Evolutionary conservation across 2,888 invertebrate genomes (phyloP), one percentile per base, ranked within the genome.

Genomic region (Trissoscelio sp.): DNA sequence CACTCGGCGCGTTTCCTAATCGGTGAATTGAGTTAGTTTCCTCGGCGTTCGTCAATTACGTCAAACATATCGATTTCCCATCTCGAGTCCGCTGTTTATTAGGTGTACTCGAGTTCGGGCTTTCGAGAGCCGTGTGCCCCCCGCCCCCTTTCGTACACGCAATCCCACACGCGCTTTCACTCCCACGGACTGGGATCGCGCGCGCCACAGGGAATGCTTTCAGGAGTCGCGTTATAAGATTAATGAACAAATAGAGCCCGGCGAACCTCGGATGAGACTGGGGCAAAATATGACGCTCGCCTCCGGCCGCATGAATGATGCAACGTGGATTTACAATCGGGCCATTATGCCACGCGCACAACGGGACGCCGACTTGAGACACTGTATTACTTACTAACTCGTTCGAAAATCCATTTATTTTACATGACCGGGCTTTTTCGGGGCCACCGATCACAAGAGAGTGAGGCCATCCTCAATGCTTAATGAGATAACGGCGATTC

Each of bases 191-290:
- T 60, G 16, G 53, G 24, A 58, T 57, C 48, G 14, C 48, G 57
- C 62, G 79, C 78, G 67, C 82, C 80, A 66, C 77, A 67, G 83
- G 77, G 83, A 73, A 64, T 28, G 73, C 64, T 79, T 82, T 83
- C 83, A 83, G 85, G 84, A 86, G 89, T 88, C 88, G 86, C 88
- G 86, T 88, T 89, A 88, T 88, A 90, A 90, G 90, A 91, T 91
- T 90, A 90, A 91, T 90, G 90, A 90, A 89, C 87, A 88, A 88
- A 87, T 85, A 87, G 85, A 83, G 83, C 80, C 83, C 83, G 84
- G 62, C 72, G 73, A 85, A 83, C 72, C 82, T 81, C 83, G 85
- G 87, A 88, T 88, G 87, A 88, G 88, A 87, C 84, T 77, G 80
- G 81, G 11, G 34, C 87, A 84, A 87, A 87, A 87, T 86, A 87